Evolutionary conservation across 2,113 vertebrate species (phyloP).

Genomic region (Actenoides lindsayi): DNA sequence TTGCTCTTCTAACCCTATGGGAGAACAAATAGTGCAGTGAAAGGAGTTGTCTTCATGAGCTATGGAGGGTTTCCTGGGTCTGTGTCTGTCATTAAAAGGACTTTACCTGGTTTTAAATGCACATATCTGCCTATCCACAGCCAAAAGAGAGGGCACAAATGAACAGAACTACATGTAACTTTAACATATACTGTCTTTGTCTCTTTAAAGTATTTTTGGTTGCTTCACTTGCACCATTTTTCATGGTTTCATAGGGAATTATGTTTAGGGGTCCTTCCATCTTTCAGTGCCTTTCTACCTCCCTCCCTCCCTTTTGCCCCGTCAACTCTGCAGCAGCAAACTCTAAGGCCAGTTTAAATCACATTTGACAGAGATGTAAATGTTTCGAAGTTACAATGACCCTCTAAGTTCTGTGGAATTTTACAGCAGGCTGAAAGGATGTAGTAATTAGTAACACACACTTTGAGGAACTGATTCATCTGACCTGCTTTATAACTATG

Average conservation of each 20-base stretch:
- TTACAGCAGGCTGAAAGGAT: not conserved
- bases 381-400: not conserved
- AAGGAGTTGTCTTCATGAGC: not conserved
- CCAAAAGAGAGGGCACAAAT: not conserved
- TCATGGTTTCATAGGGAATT: not conserved
- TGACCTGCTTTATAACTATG: not conserved
- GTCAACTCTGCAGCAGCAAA: not conserved
- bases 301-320: not conserved
- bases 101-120: not conserved
- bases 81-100: not conserved
- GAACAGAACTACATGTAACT: not conserved
- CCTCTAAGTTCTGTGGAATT: not conserved
- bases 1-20: not conserved
- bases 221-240: not conserved
- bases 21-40: not conserved
- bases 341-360: not conserved
- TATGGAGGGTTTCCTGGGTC: not conserved
- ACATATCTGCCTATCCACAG: not conserved
- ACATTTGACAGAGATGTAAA: not conserved
- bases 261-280: not conserved
- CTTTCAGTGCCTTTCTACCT: not conserved
- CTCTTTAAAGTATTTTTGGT: not conserved
- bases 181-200: conserved; percentile 32
- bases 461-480: not conserved
- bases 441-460: not conserved